Base-by-base conservation (phyloP, 2,113 vertebrate genomes). In the Callionymus lyra region DNA sequence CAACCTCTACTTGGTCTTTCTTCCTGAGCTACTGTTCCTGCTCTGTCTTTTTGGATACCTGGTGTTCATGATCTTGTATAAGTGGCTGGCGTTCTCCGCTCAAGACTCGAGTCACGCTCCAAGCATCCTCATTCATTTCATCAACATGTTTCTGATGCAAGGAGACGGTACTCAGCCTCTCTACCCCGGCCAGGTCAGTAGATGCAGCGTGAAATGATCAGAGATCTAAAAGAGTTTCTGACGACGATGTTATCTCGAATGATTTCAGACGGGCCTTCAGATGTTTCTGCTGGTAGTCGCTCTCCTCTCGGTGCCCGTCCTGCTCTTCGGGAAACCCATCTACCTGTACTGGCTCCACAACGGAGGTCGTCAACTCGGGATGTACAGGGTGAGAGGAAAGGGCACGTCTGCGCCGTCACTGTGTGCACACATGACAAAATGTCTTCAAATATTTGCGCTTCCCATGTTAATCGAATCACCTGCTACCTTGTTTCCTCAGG, bases 121-220 rank as follows among this genome's bases (percentile, higher is more conserved):
- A 0, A 99, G 94, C 68, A 93, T 98, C 61, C 87, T 99, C 53
- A 93, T 97, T 21, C 84, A 92, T 3, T 99, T 98, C 54, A 98
- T 99, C 54, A 92, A 94, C 82, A 98, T 99, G 93, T 98, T 98
- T 63, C 70, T 98, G 12, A 92, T 93, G 75, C 84, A 85, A 38
- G 45, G 70, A 0, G 76, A 70, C n/a, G 12, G 31, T 1, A 37
- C 60, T 15, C 56, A 63, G 0, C 70, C 61, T 1, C 85, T 99
- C 19, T 99, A 86, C 48, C 51, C 64, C 0, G 91, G 91, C 41
- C 93, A 99, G 90, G 95, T 98, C 17, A 65, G 36, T 38, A 38
- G 4, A 8, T 27, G 4, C 21, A 27, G 4, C 21, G 4, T 27
- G 21, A 5, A 4, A 27, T 27, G 21, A 27, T 27, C 21, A 8